Conservation (phyloP, 2,888 invertebrate genomes). For the Anticlea derivata region DNA sequence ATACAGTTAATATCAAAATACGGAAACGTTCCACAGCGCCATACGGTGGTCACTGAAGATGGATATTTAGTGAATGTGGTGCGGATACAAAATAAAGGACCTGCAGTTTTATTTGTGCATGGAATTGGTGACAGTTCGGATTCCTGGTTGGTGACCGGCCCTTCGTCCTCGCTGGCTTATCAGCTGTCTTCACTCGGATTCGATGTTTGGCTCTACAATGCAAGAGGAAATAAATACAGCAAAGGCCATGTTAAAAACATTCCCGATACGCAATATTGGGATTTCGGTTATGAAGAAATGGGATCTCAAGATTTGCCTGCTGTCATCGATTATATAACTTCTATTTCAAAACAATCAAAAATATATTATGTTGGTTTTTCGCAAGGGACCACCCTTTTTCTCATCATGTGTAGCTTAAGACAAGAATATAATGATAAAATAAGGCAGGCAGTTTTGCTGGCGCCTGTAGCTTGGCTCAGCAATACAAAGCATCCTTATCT, state of each 20-base stretch:
- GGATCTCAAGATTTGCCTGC: constrained; percentile 68
- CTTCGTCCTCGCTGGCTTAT: constrained; percentile 60
- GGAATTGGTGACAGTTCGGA: constrained; percentile 74
- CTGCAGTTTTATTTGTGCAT: constrained; percentile 66
- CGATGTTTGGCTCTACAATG: constrained; percentile 71
- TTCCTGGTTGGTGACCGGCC: constrained; percentile 69
- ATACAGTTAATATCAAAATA: constrained; percentile 61
- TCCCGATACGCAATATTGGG: constrained; percentile 59
- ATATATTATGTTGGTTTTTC: constrained; percentile 72
- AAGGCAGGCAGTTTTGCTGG: constrained; percentile 63
- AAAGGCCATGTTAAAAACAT: constrained; percentile 55
- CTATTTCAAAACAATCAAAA: constrained; percentile 46
- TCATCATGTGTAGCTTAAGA: constrained; percentile 63
- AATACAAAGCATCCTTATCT: constrained; percentile 58
- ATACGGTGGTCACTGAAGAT: constrained; percentile 63
- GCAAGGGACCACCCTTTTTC: constrained; percentile 70
- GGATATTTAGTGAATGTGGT: constrained; percentile 62
- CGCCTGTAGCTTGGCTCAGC: constrained; percentile 66
- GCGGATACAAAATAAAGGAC: constrained; percentile 61
- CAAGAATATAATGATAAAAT: constrained; percentile 70
- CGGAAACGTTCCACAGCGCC: constrained; percentile 53
- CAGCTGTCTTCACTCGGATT: constrained; percentile 60
- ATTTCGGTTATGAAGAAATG: constrained; percentile 74
- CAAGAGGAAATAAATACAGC: constrained; percentile 73
- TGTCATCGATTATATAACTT: constrained; percentile 63